Evolutionary conservation across 2,888 invertebrate species (phyloP), one percentile per base, ranked within the genome.

Genomic region (Belgica antarctica): DNA sequence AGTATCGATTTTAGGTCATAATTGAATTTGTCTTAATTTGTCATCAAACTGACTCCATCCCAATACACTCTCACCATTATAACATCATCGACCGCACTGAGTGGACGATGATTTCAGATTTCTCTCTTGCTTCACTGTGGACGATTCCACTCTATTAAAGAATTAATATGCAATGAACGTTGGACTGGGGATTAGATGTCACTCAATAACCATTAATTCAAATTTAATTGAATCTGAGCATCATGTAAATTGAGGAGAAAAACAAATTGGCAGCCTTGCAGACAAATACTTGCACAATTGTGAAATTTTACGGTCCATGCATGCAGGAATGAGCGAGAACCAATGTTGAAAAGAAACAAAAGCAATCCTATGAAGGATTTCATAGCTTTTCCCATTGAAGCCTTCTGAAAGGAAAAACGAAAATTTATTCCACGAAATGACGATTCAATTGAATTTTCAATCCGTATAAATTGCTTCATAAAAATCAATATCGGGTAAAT

Each of bases 401-500:
- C n/a, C n/a, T n/a, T n/a, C n/a, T n/a, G n/a, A n/a, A n/a, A n/a
- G n/a, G n/a, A n/a, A 41, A 12, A 34, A 7, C 3, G 41, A 41
- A 41, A 41, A 41, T 41, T 41, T 41, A 41, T 41, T 41, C 41
- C 41, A 52, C 22, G 22, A 59, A 59, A 59, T 22, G 59, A 27
- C 3, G 15, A 59, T 59, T 24, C 4, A 59, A 59, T 4, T 7
- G 59, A 25, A 25, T 59, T 52, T 59, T 59, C 59, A 57, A 57
- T 57, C 57, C 57, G 1, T 22, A 5, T 27, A 59, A 59, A 59
- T 25, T 59, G 24, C 59, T 59, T 19, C 59, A 25, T 59, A 59
- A 59, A 59, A 59, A 59, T 59, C 59, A 59, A 59, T 59, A 59
- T 59, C n/a, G 59, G 24, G 25, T 19, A 59, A 59, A 59, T 59